Percentiles rank a stretch among this genome's conserved stretches.
These are phyloP conservation scores for Poeciliopsis prolifica DNA, from an alignment of 2,113 vertebrate genomes.

Conservation along the genomic window DNA sequence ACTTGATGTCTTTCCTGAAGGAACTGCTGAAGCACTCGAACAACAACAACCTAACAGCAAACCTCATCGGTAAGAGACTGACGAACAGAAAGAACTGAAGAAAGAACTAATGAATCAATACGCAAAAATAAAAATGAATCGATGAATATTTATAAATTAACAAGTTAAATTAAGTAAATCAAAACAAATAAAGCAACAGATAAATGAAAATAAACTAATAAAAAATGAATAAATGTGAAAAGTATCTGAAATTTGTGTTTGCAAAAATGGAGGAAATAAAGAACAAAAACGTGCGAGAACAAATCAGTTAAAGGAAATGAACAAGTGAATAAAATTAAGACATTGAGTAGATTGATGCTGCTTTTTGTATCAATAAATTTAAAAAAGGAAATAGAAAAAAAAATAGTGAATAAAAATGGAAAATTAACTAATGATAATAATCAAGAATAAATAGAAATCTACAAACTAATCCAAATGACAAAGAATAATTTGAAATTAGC, in stretches of 20 bases:
- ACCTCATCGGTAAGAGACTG: conserved; percentile 86
- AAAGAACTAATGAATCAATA: background rate
- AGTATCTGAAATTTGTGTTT: too few species aligned
- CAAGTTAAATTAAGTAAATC: background rate
- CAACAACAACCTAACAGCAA: conserved; percentile 90
- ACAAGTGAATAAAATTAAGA: background rate
- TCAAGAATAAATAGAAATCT: too few species aligned
- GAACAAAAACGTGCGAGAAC: too few species aligned
- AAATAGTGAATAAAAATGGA: background rate
- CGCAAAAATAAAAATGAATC: background rate
- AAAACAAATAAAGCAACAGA: too few species aligned
- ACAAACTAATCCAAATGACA: too few species aligned
- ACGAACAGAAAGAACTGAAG: background rate
- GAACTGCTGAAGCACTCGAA: conserved; percentile 91
- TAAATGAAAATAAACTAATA: background rate
- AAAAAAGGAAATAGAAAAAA: too few species aligned
- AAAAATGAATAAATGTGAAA: too few species aligned
- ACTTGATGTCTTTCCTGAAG: conserved; percentile 93
- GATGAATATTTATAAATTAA: background rate
- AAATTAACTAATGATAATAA: background rate
- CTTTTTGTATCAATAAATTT: too few species aligned
- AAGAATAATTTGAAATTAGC: too few species aligned
- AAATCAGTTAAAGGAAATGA: background rate
- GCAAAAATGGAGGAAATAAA: too few species aligned
- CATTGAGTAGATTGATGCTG: too few species aligned